These are phyloP conservation scores for Cataglyphis livida DNA, from an alignment of 2,888 invertebrate species.

Conservation along the genomic window DNA sequence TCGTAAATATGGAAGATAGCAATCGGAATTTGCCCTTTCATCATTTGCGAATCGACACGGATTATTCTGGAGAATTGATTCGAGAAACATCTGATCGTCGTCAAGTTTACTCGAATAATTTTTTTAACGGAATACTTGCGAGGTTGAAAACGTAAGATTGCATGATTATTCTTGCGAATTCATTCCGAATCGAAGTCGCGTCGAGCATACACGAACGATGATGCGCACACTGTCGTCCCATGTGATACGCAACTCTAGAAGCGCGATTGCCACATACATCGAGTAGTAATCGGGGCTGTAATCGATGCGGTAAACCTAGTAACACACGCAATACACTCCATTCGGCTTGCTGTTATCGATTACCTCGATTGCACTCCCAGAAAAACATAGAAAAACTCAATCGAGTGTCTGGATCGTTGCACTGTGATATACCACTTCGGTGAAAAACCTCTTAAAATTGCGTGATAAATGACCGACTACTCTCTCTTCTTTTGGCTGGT, in stretches of 20 bases:
- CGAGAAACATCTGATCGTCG: neutral
- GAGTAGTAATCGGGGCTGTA: slow-evolving; percentile 38
- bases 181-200: slow-evolving; percentile 26
- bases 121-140: slow-evolving; percentile 7
- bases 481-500: slow-evolving; percentile 38
- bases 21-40: neutral
- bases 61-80: slow-evolving; percentile 6
- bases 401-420: slow-evolving; percentile 72
- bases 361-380: neutral
- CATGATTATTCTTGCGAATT: slow-evolving; percentile 25
- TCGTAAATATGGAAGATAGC: neutral
- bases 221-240: slow-evolving; percentile 54
- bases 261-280: slow-evolving; percentile 66
- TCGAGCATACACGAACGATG: slow-evolving; percentile 34
- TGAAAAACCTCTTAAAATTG: slow-evolving; percentile 71
- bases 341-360: slow-evolving; percentile 9
- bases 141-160: slow-evolving; percentile 13
- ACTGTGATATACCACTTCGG: slow-evolving; percentile 73
- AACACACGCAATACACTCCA: neutral
- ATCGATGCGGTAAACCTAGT: neutral
- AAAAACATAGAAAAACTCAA: slow-evolving; percentile 65
- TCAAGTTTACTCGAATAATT: slow-evolving; percentile 34
- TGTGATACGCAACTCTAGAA: slow-evolving; percentile 75
- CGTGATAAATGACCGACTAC: slow-evolving; percentile 64
- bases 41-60: slow-evolving; percentile 10